These are phyloP conservation scores for Selenia dentaria DNA, from an alignment of 2,888 invertebrate genomes.

Conservation along the genomic window DNA sequence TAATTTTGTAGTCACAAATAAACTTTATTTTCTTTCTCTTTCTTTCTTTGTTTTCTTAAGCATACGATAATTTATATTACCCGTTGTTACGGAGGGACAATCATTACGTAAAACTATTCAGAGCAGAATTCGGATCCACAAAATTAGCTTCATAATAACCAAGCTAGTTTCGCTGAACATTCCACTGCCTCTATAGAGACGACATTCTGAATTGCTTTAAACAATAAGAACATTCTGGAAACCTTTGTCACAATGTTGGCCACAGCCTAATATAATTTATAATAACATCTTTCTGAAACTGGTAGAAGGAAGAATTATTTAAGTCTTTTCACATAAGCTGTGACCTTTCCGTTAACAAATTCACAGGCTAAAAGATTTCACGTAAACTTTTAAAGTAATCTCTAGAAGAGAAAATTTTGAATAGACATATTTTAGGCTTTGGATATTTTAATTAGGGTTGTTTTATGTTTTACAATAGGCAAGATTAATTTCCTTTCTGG, in stretches of 20 bases:
- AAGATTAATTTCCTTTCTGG: conserved; percentile 20
- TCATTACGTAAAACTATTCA: too few species aligned
- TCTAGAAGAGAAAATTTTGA: background rate
- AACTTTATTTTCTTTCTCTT: too few species aligned
- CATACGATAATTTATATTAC: too few species aligned
- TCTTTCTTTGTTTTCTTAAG: too few species aligned
- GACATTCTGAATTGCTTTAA: conserved; percentile 1
- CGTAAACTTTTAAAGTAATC: background rate
- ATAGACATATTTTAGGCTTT: conserved; percentile 3
- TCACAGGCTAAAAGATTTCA: conserved; percentile 9
- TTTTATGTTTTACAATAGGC: conserved; percentile 16
- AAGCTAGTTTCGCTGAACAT: too few species aligned
- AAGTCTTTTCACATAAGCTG: background rate
- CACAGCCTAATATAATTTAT: background rate
- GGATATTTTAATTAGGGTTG: conserved; percentile 16
- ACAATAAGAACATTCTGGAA: conserved; percentile 4
- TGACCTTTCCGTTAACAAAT: background rate
- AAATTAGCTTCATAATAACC: too few species aligned
- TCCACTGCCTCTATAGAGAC: background rate
- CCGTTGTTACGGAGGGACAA: too few species aligned
- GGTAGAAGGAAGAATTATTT: background rate
- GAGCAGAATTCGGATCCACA: too few species aligned
- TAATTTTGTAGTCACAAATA: too few species aligned
- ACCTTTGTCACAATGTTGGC: conserved; percentile 1
- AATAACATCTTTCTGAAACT: background rate